Evolutionary conservation across 1,140 invertebrate genomes (phyloP).

Genomic region (Bombus terrestris): DNA sequence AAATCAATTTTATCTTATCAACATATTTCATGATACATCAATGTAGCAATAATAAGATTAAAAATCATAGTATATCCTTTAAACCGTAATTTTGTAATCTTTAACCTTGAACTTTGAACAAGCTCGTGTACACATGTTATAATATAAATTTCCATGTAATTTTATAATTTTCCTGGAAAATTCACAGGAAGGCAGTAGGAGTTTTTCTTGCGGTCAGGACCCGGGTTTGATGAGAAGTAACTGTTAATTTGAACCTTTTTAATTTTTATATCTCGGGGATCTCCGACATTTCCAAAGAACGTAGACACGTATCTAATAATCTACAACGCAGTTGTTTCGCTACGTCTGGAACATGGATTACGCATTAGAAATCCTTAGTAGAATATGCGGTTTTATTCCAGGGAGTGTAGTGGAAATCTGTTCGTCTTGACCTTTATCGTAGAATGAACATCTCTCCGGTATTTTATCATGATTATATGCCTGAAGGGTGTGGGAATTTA

Average conservation of each 20-base stretch:
- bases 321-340: conserved; percentile 20
- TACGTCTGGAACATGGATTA: conserved; percentile 27
- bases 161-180: background rate
- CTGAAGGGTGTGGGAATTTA: conserved; percentile 7
- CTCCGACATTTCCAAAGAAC: background rate
- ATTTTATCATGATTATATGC: conserved; percentile 28
- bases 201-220: background rate
- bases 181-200: background rate
- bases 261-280: background rate
- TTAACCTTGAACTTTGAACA: background rate
- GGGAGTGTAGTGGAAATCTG: conserved; percentile 6
- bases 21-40: too few species aligned
- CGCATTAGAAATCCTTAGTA: conserved; percentile 22
- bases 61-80: too few species aligned
- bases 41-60: too few species aligned
- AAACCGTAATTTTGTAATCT: background rate
- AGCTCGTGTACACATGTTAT: background rate
- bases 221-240: background rate
- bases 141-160: background rate
- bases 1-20: background rate
- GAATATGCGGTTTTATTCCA: conserved; percentile 5
- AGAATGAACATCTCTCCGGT: conserved; percentile 18
- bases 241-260: background rate
- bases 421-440: conserved; percentile 5
- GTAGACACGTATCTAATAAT: conserved; percentile 17